Conservation (phyloP, 2,113 vertebrate species). For the Pardalotus punctatus region DNA sequence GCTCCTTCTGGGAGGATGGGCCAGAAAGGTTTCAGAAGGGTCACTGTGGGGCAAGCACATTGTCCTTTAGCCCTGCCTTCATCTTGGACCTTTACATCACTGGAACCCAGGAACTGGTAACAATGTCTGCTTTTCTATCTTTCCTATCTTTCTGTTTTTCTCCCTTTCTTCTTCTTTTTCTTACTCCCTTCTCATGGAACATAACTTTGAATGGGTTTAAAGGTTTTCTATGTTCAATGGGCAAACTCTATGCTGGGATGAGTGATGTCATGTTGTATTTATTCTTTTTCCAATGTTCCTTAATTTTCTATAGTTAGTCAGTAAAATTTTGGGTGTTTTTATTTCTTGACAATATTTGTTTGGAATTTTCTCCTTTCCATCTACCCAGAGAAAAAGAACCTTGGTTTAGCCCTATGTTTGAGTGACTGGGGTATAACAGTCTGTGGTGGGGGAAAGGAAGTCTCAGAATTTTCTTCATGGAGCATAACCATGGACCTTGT, state of each 20-base stretch:
- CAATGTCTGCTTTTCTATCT: background rate
- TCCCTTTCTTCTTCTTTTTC: background rate
- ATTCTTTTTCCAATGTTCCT: background rate
- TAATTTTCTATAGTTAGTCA: background rate
- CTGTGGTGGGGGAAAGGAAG: background rate
- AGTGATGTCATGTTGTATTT: background rate
- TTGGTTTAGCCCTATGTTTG: background rate
- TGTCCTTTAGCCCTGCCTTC: background rate
- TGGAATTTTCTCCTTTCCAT: background rate
- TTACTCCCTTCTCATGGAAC: background rate
- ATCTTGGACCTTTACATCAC: background rate
- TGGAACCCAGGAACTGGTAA: background rate
- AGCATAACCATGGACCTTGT: background rate
- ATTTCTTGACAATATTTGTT: background rate
- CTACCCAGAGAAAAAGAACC: background rate
- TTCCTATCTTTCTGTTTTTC: background rate
- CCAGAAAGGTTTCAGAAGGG: background rate
- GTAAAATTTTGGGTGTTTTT: background rate
- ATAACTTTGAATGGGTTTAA: accelerated
- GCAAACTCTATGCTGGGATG: background rate
- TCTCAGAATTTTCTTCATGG: background rate
- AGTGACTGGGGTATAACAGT: background rate
- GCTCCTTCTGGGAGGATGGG: background rate
- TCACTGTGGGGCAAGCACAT: accelerated
- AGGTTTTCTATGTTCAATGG: background rate